phyloP scores from a whole-genome alignment of 2,113 vertebrate genomes.

The Perca fluviatilis region DNA sequence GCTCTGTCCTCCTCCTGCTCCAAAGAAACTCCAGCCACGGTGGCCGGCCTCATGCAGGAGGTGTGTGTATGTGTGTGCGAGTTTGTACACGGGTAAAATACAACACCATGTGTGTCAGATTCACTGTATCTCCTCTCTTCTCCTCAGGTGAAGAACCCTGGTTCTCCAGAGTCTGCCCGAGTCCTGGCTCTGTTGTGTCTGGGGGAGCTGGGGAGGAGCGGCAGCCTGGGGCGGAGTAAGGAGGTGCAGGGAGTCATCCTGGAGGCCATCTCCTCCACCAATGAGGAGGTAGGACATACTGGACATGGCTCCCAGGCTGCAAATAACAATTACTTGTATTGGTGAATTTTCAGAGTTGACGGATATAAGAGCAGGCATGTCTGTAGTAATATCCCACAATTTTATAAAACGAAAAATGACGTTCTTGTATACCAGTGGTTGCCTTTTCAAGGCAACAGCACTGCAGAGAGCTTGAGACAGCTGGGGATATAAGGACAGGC shows the following conservation, averaged over 20 bases:
- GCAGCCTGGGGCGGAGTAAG: conserved; percentile 86
- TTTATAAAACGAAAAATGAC: too few relatives aligned
- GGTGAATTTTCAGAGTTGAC: too few relatives aligned
- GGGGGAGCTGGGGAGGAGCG: conserved; percentile 91
- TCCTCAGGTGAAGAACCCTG: conserved; percentile 84
- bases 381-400: too few relatives aligned
- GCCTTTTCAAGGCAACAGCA: too few relatives aligned
- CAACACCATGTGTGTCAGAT: background rate
- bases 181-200: conserved; percentile 92
- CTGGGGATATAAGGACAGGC: too few relatives aligned
- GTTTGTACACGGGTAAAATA: background rate
- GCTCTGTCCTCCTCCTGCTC: conserved; percentile 88
- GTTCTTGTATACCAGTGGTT: too few relatives aligned
- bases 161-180: conserved; percentile 83
- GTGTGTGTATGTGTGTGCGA: conserved; percentile 26
- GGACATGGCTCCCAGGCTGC: background rate
- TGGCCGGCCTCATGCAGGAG: conserved; percentile 88
- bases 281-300: conserved; percentile 82
- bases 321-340: background rate
- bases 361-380: too few relatives aligned
- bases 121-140: background rate
- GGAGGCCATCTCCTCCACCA: conserved; percentile 90
- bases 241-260: conserved; percentile 91
- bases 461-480: too few relatives aligned
- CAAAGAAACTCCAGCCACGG: conserved; percentile 85